Evolutionary conservation across 2,888 invertebrate species (phyloP), one percentile per base, ranked within the genome.

Genomic region (Drosophila nr. fundita): DNA sequence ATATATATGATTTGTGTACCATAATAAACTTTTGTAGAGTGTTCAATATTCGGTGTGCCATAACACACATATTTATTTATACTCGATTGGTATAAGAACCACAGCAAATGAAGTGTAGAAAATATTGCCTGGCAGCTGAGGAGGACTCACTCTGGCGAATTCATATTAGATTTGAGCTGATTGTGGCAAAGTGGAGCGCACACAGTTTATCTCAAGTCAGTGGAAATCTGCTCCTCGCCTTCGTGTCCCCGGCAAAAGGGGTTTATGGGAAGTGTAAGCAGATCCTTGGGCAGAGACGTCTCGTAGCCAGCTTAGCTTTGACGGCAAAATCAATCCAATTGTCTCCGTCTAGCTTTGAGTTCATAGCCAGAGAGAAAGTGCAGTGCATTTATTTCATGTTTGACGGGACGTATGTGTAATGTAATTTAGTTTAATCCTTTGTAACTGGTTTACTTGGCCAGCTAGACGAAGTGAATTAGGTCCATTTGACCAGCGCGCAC

Each of bases 101-200:
- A 66, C 64, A 73, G 58, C 68, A 70, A 70, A 68, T 61, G 54
- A 68, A 67, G 64, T 63, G 67, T 57, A 54, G 52, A 63, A 57
- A 24, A 24, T 59, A 36, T 13, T 13, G 27, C 4, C 34, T 49
- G 24, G 49, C 15, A 71, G 29, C 38, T n/a, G 27, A 24, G 21
- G 8, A 53, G 40, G 34, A 30, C 69, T 78, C 65, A 50, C 59
- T 61, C n/a, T 73, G 58, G 61, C 59, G 66, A 74, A 66, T 73
- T 76, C 65, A 78, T 81, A 83, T 83, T 71, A 80, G 81, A 80
- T 83, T 77, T 80, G 62, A 55, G 49, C 68, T 68, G 81, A 75
- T 74, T 80, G 66, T 57, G 64, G 54, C 55, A 55, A 52, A 60
- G 53, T 65, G 55, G 49, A 42, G 63, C 48, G n/a, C 59, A 52